A percentile compares a stretch with the other conserved stretches of the same genome.
Conservation (phyloP, 2,888 invertebrate genomes). For the Nemotelus nigrinus region DNA sequence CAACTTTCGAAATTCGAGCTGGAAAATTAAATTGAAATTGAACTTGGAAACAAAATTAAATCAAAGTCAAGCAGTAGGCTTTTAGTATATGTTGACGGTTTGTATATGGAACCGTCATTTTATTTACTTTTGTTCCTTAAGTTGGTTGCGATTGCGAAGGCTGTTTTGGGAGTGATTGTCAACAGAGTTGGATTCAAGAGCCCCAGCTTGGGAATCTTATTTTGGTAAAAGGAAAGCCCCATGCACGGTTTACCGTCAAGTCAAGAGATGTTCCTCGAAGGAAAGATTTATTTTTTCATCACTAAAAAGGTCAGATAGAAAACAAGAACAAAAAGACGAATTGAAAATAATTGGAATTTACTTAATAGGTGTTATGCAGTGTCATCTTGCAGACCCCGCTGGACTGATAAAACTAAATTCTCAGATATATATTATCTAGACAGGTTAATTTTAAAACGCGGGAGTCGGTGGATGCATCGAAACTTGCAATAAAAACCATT, state of each 20-base stretch:
- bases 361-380: slow-evolving; percentile 11
- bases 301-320: slow-evolving; percentile 1
- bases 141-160: not conserved
- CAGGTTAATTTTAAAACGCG: too few relatives aligned
- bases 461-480: too few relatives aligned
- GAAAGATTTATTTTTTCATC: slow-evolving; percentile 38
- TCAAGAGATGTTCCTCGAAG: slow-evolving; percentile 7
- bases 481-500: too few relatives aligned
- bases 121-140: slow-evolving; percentile 23
- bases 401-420: too few relatives aligned
- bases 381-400: too few relatives aligned
- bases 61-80: slow-evolving; percentile 37
- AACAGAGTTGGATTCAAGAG: not conserved
- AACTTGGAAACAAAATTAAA: slow-evolving; percentile 45
- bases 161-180: not conserved
- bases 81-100: slow-evolving; percentile 14
- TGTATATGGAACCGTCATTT: slow-evolving; percentile 12
- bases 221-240: not conserved
- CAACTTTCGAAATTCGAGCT: slow-evolving; percentile 36
- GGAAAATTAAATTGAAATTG: slow-evolving; percentile 45
- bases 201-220: not conserved
- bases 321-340: slow-evolving; percentile 22
- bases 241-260: not conserved
- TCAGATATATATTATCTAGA: too few relatives aligned
- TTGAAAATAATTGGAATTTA: slow-evolving; percentile 39